Evolutionary conservation across 1,140 invertebrate species (phyloP).

Genomic region (Micrasema minimum): DNA sequence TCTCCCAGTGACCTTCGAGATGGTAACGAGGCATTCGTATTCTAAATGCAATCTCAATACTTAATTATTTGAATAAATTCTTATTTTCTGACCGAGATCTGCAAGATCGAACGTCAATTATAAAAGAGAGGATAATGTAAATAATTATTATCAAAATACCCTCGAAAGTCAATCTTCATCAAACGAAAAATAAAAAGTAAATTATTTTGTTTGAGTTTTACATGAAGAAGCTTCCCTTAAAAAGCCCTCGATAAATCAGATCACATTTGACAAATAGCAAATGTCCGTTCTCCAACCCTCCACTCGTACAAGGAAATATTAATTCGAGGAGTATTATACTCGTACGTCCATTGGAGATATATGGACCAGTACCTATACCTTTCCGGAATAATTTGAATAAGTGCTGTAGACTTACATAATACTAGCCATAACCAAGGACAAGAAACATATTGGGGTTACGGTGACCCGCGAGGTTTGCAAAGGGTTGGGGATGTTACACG

Average conservation of each 20-base stretch:
- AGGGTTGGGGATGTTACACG: neutral
- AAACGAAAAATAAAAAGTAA: no score
- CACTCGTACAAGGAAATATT: slow-evolving; percentile 1
- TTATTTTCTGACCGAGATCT: no score
- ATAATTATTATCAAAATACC: no score
- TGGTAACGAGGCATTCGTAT: neutral
- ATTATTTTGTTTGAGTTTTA: no score
- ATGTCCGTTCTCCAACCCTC: slow-evolving; percentile 6
- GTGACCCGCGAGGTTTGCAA: neutral
- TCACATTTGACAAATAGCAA: slow-evolving; percentile 27
- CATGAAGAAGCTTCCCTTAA: neutral
- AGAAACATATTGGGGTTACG: slow-evolving; percentile 12
- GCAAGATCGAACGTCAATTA: no score
- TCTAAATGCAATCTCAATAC: neutral
- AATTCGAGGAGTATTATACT: neutral
- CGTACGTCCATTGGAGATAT: slow-evolving; percentile 10
- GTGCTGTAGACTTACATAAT: slow-evolving; percentile 1
- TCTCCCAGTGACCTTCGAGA: no score
- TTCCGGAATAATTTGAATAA: slow-evolving; percentile 25
- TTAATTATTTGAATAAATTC: neutral
- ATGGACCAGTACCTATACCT: slow-evolving; percentile 13
- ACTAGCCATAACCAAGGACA: slow-evolving; percentile 4
- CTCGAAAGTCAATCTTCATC: no score
- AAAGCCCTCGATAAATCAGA: slow-evolving; percentile 20
- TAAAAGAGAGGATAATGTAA: no score